Evolutionary conservation across 1,140 invertebrate genomes (phyloP).

Genomic region (Drosophila nasuta): DNA sequence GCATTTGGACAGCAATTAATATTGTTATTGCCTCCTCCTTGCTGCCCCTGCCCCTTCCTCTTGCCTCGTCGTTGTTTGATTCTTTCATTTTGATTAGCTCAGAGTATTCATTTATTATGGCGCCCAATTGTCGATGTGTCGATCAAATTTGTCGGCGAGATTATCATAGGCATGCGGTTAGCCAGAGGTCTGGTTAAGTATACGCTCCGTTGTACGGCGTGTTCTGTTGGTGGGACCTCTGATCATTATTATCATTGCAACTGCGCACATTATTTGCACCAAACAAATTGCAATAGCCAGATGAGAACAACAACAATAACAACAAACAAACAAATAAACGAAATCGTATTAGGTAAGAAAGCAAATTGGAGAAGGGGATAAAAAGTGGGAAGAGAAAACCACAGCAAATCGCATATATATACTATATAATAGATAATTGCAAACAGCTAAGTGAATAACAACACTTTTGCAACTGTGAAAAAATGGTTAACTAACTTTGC

Average conservation of each 20-base stretch:
- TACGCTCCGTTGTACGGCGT: no score
- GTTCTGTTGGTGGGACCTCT: neutral
- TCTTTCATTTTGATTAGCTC: constrained; percentile 27
- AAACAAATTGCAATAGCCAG: constrained; percentile 34
- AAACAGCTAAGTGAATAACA: constrained; percentile 30
- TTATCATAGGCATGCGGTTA: constrained; percentile 32
- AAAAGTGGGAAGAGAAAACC: constrained; percentile 2
- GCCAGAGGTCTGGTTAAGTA: neutral
- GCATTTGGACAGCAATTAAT: constrained; percentile 36
- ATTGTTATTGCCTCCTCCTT: constrained; percentile 10
- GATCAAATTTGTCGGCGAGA: constrained; percentile 34
- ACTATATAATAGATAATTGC: constrained; percentile 24
- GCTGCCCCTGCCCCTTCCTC: neutral
- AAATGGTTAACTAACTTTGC: neutral
- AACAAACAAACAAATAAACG: constrained; percentile 17
- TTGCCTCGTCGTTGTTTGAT: constrained; percentile 5
- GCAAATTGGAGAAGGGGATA: neutral
- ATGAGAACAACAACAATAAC: constrained; percentile 8
- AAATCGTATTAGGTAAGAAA: neutral
- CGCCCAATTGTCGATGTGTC: constrained; percentile 49
- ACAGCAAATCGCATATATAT: constrained; percentile 36
- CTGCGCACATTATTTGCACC: constrained; percentile 46
- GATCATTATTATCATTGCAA: constrained; percentile 24
- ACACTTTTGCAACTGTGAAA: constrained; percentile 6
- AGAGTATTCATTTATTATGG: constrained; percentile 28